These are phyloP conservation scores for Bombus ignitus DNA, from an alignment of 1,140 invertebrate genomes.

Conservation along the genomic window DNA sequence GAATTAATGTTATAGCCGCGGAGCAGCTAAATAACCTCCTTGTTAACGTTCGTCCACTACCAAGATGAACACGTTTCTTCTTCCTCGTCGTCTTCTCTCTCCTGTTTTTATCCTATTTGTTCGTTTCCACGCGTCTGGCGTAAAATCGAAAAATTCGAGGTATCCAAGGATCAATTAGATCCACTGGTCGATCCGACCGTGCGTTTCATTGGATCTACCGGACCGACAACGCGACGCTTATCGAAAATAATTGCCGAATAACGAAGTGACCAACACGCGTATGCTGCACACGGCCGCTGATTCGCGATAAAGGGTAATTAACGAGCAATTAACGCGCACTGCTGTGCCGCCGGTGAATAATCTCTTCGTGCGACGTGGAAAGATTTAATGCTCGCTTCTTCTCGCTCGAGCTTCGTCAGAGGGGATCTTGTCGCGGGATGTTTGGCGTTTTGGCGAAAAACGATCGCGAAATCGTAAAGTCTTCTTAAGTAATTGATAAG, in stretches of 20 bases:
- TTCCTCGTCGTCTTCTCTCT: not conserved
- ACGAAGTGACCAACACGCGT: slow-evolving; percentile 36
- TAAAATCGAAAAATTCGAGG: not conserved
- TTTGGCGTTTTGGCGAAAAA: not conserved
- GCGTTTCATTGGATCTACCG: not conserved
- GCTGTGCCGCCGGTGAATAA: slow-evolving; percentile 27
- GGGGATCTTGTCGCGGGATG: no score
- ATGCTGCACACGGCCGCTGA: slow-evolving; percentile 12
- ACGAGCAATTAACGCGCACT: slow-evolving; percentile 48
- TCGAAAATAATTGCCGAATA: slow-evolving; percentile 49
- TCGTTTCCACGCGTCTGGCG: not conserved
- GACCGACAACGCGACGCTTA: slow-evolving; percentile 1
- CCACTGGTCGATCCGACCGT: not conserved
- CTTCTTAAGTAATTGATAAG: not conserved
- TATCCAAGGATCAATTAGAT: slow-evolving; percentile 46
- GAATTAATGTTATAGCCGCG: slow-evolving; percentile 53
- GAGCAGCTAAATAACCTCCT: slow-evolving; percentile 59
- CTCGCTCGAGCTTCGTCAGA: not conserved
- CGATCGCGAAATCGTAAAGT: not conserved
- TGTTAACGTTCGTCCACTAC: slow-evolving; percentile 35
- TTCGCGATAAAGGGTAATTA: slow-evolving; percentile 49
- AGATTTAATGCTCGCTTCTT: slow-evolving; percentile 10
- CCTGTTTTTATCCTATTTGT: not conserved
- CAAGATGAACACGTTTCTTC: slow-evolving; percentile 34
- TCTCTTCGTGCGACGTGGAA: not conserved